phyloP scores from a whole-genome alignment of 2,113 vertebrate genomes.

The Lepisosteus oculatus region DNA sequence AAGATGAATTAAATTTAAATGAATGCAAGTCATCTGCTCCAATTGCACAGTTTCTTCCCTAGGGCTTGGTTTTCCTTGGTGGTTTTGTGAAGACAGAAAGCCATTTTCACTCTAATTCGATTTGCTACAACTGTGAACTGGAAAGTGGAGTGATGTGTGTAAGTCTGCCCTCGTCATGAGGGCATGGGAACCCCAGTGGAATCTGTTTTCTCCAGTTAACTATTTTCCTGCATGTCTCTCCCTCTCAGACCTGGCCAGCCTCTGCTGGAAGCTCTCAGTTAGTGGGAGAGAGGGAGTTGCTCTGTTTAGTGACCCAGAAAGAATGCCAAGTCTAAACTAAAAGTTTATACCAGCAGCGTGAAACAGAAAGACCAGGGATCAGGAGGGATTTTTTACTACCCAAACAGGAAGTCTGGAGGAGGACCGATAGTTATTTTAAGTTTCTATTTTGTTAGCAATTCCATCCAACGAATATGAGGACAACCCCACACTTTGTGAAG shows the following conservation, averaged over 20 bases:
- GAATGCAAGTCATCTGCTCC: background rate
- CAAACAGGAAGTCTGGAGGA: slow-evolving; percentile 64
- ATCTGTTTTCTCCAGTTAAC: slow-evolving; percentile 38
- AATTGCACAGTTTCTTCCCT: slow-evolving; percentile 9
- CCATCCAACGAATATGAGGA: too few relatives aligned
- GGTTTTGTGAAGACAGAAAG: too few relatives aligned
- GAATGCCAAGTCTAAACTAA: background rate
- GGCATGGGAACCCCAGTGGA: background rate
- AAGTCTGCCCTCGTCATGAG: background rate
- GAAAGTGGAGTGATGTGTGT: background rate
- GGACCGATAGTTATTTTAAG: slow-evolving; percentile 54
- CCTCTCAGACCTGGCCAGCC: background rate
- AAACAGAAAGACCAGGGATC: slow-evolving; percentile 55
- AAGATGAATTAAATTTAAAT: background rate
- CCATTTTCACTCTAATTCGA: too few relatives aligned
- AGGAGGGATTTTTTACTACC: slow-evolving; percentile 58
- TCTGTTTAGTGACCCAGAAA: background rate
- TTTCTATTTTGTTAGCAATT: too few relatives aligned
- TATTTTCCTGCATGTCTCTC: background rate
- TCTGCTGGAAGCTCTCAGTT: slow-evolving; percentile 21
- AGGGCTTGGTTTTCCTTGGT: slow-evolving; percentile 25
- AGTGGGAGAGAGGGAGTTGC: background rate
- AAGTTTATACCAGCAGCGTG: background rate
- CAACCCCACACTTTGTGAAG: too few relatives aligned
- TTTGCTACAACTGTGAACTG: too few relatives aligned